Base-by-base conservation (phyloP, 2,888 invertebrate species). In the Lasioglossum calceatum region DNA sequence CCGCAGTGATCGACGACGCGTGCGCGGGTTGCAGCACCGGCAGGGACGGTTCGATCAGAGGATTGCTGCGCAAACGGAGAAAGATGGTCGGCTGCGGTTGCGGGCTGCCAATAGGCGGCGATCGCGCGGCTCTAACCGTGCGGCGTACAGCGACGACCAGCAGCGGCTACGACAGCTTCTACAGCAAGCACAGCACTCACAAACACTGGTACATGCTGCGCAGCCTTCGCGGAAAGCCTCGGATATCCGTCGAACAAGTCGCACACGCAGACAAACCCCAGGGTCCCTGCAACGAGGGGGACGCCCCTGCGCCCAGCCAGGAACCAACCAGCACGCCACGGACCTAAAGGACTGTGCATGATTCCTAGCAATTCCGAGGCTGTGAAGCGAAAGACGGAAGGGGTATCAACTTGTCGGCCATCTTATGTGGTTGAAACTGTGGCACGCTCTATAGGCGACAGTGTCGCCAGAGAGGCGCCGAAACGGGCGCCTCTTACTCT, bases 81-180 rank as follows among this genome's bases (percentile, higher is more conserved):
- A 89, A 87, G 90, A 44, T 87, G 44, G 61, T 82, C 12, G 85
- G 85, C n/a, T 88, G 87, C 61, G 87, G 85, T 27, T 88, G 87
- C 61, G 87, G 87, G 0, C 76, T 87, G 0, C 87, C 87, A 8
- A 76, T 89, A n/a, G 80, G 81, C 7, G 77, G 85, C 0, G 86
- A 88, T 42, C 88, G 85, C 42, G 87, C 87, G 4, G 86, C 90
- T 12, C 58, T 88, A 42, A 87, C 86, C 0, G 86, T 90, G 0
- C 86, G 85, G 71, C 92, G 92, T 44, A 93, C 91, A 74, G 87
- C 87, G 27, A 93, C 93, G 4, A 91, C 93, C 84, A 94, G 93
- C 90, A 94, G 94, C 92, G 93, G 94, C 76, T 94, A 94, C 92
- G 94, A 94, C 90, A 94, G 94, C 86, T 93, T 93, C 83, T 91